phyloP scores from a whole-genome alignment of 2,113 vertebrate genomes.

The Tiliqua scincoides region DNA sequence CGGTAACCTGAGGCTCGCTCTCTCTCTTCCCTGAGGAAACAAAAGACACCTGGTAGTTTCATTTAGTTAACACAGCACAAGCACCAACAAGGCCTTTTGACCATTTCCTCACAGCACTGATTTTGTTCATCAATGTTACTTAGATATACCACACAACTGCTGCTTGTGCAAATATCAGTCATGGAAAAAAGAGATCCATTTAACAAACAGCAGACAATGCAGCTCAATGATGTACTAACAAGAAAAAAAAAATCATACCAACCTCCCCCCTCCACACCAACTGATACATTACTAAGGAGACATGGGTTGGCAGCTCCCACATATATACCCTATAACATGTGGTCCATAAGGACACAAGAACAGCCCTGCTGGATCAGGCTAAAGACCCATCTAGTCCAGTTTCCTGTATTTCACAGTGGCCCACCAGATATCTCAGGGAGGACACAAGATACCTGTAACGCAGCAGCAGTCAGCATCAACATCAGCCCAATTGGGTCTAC shows the following conservation, averaged over 20 bases:
- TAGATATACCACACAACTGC: constrained; percentile 25
- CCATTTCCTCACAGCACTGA: neutral
- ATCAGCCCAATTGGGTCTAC: too few species aligned
- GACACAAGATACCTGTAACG: too few species aligned
- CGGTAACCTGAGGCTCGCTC: constrained; percentile 92
- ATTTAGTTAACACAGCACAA: constrained; percentile 32
- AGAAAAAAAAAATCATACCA: too few species aligned
- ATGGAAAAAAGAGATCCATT: constrained; percentile 29
- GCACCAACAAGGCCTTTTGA: neutral
- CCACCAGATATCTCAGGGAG: too few species aligned
- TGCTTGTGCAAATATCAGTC: constrained; percentile 37
- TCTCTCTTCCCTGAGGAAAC: constrained; percentile 87
- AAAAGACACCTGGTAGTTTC: constrained; percentile 30
- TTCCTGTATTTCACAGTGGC: neutral
- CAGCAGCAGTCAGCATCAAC: too few species aligned
- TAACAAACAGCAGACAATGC: neutral
- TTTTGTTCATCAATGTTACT: constrained; percentile 19
- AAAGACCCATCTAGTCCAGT: too few species aligned
- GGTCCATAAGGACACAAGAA: too few species aligned
- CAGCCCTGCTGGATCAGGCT: too few species aligned
- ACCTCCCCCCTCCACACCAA: neutral
- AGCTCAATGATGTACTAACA: too few species aligned
- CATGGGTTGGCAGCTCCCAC: neutral
- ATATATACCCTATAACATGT: neutral
- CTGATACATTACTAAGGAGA: neutral